Evolutionary conservation across 2,888 invertebrate species (phyloP).

Genomic region (Monopis laevigella): DNA sequence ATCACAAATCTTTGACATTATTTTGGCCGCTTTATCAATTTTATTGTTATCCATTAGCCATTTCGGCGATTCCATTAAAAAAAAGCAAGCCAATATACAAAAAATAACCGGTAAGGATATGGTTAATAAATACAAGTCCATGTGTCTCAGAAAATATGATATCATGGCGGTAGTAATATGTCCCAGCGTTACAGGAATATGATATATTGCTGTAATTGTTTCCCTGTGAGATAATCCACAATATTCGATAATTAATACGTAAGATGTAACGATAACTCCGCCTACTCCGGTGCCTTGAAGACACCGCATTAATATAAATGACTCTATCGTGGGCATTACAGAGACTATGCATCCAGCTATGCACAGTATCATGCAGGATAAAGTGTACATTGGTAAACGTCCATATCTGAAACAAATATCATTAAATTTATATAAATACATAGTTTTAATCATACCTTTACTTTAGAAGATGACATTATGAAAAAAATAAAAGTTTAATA

Average conservation of each 20-base stretch:
- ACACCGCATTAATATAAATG: slow-evolving; percentile 34
- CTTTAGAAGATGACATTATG: neutral
- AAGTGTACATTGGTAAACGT: slow-evolving; percentile 30
- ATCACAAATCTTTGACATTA: slow-evolving; percentile 34
- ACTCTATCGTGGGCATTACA: slow-evolving; percentile 30
- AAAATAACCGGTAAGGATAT: slow-evolving; percentile 37
- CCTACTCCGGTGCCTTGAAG: slow-evolving; percentile 43
- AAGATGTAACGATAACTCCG: slow-evolving; percentile 41
- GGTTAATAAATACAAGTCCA: slow-evolving; percentile 36
- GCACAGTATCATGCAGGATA: slow-evolving; percentile 27
- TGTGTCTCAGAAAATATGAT: slow-evolving; percentile 39
- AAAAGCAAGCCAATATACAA: slow-evolving; percentile 17
- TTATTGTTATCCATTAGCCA: slow-evolving; percentile 43
- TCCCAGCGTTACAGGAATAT: slow-evolving; percentile 40
- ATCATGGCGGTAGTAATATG: slow-evolving; percentile 37
- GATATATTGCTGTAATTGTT: slow-evolving; percentile 36
- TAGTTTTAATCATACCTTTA: neutral
- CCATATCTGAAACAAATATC: slow-evolving; percentile 35
- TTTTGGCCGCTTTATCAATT: slow-evolving; percentile 28
- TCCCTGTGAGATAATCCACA: slow-evolving; percentile 36
- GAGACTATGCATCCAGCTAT: slow-evolving; percentile 33
- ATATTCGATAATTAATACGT: slow-evolving; percentile 41
- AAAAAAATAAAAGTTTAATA: neutral
- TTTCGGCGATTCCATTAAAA: slow-evolving; percentile 40
- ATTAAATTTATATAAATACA: neutral